Percentiles rank a stretch among this genome's conserved stretches.
Evolutionary conservation across 1,140 invertebrate genomes (phyloP).

Genomic region (Platorchestia sp.): DNA sequence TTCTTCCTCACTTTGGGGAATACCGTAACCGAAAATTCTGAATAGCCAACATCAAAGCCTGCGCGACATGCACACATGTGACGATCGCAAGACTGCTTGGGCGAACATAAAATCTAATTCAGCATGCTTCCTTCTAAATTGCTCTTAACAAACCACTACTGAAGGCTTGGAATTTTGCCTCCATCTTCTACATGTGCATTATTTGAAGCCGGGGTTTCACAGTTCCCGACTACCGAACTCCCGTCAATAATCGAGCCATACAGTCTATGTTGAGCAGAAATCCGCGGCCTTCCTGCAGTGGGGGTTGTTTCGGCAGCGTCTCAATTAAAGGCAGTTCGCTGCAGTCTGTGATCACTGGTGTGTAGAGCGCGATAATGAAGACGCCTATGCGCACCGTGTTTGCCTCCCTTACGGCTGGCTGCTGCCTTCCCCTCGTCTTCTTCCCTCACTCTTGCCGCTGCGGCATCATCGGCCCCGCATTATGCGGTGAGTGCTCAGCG

Average conservation of each 20-base stretch:
- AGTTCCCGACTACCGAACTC: neutral
- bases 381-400: neutral
- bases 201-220: neutral
- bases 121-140: too few species aligned
- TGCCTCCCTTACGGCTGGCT: neutral
- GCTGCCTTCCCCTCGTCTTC: neutral
- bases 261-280: neutral
- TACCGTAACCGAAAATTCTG: too few species aligned
- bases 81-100: too few species aligned
- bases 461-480: neutral
- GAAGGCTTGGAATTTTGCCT: neutral
- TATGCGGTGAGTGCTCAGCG: neutral
- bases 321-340: neutral
- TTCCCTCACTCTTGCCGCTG: neutral
- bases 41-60: too few species aligned
- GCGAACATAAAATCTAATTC: too few species aligned
- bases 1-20: too few species aligned
- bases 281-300: neutral
- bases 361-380: constrained; percentile 30
- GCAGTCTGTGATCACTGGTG: constrained; percentile 5
- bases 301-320: neutral
- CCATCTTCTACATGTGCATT: neutral
- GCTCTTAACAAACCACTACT: too few species aligned
- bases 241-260: neutral
- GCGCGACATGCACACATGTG: too few species aligned